Evolutionary conservation across 1,140 invertebrate genomes (phyloP).

Genomic region (Drosophila elegans): DNA sequence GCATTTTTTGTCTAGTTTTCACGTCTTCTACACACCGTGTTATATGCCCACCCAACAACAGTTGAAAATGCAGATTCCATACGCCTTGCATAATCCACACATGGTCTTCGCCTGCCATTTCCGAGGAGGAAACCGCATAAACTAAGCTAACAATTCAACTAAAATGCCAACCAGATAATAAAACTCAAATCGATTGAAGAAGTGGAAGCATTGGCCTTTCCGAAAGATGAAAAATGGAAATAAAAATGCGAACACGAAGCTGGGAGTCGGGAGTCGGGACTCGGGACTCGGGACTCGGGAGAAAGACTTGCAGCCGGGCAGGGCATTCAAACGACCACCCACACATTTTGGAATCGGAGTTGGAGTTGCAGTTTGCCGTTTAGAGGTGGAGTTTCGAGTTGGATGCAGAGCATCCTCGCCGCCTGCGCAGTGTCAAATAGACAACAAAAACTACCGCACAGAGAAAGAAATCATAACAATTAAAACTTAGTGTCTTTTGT

Average conservation of each 20-base stretch:
- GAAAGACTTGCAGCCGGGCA: conserved; percentile 50
- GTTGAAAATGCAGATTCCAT: conserved; percentile 65
- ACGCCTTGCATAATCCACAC: conserved; percentile 62
- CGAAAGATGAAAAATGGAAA: conserved; percentile 67
- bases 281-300: conserved; percentile 22
- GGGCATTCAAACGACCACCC: conserved; percentile 56
- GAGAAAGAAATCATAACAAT: background rate
- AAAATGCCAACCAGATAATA: conserved; percentile 82
- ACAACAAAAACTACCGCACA: conserved; percentile 42
- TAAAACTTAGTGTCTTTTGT: too few species aligned
- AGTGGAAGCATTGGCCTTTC: conserved; percentile 34
- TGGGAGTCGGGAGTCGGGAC: conserved; percentile 25
- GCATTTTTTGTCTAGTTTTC: background rate
- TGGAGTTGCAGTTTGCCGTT: conserved; percentile 21
- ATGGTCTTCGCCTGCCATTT: conserved; percentile 30
- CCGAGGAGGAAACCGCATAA: conserved; percentile 47
- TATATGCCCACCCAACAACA: conserved; percentile 17
- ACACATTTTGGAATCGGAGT: conserved; percentile 33
- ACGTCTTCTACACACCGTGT: background rate
- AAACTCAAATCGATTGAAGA: conserved; percentile 71
- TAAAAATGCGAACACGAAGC: conserved; percentile 69
- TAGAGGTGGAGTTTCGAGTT: conserved; percentile 29
- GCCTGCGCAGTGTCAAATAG: conserved; percentile 82
- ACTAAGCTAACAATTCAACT: conserved; percentile 78
- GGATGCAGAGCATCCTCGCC: conserved; percentile 75